Percentiles rank a stretch among this genome's conserved stretches.
These are phyloP conservation scores for Adoxophyes honmai DNA, from an alignment of 1,140 invertebrate species.

Conservation along the genomic window DNA sequence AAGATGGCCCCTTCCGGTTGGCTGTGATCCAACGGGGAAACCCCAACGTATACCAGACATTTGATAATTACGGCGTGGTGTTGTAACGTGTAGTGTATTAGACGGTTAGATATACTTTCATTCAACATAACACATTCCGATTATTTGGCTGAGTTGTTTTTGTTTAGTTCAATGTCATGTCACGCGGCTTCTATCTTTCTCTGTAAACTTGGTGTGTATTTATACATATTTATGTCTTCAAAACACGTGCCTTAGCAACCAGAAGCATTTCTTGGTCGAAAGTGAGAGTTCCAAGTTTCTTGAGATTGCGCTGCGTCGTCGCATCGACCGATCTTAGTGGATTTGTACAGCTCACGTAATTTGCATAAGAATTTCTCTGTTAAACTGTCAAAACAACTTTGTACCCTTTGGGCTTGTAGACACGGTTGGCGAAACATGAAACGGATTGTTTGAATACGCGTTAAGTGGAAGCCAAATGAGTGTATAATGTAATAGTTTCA, in stretches of 20 bases:
- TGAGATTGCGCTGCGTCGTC: constrained; percentile 38
- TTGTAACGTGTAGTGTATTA: constrained; percentile 24
- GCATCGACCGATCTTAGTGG: constrained; percentile 38
- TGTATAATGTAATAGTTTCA: no score
- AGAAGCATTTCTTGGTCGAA: constrained; percentile 58
- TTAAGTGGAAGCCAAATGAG: no score
- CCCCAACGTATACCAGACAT: constrained; percentile 63
- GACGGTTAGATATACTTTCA: constrained; percentile 27
- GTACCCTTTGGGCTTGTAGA: neutral
- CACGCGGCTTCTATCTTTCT: constrained; percentile 41
- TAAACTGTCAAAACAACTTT: constrained; percentile 4
- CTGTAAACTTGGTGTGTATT: constrained; percentile 47
- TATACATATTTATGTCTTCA: constrained; percentile 50
- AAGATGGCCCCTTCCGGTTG: constrained; percentile 58
- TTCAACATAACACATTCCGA: constrained; percentile 28
- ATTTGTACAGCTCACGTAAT: constrained; percentile 26
- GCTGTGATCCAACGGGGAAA: constrained; percentile 60
- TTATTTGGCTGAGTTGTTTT: constrained; percentile 18
- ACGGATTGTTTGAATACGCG: no score
- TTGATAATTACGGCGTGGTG: constrained; percentile 59
- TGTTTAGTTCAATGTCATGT: constrained; percentile 56
- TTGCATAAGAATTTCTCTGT: constrained; percentile 6
- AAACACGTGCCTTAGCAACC: constrained; percentile 36
- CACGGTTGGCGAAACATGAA: no score
- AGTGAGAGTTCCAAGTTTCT: constrained; percentile 66